These are phyloP conservation scores for Triops cancriformis DNA, from an alignment of 1,140 invertebrate genomes.

Conservation along the genomic window DNA sequence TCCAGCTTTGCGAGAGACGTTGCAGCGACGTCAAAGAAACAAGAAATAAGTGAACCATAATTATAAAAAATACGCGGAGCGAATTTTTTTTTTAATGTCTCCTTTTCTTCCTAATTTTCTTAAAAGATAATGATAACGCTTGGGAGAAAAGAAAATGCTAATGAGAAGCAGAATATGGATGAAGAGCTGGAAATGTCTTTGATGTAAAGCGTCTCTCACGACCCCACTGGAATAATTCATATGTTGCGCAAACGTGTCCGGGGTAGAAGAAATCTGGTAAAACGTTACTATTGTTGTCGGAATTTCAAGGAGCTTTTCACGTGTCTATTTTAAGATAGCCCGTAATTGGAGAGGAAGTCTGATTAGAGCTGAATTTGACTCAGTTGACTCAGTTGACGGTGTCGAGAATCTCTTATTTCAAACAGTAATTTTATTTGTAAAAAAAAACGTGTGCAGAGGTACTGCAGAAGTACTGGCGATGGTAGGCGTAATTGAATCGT, in stretches of 20 bases:
- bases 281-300: too few species aligned
- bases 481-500: too few species aligned
- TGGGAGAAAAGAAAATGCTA: background rate
- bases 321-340: too few species aligned
- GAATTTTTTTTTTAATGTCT: background rate
- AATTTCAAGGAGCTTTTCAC: too few species aligned
- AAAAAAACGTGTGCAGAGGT: too few species aligned
- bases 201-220: background rate
- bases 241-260: background rate
- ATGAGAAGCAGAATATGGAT: background rate
- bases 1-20: background rate
- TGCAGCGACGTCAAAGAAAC: background rate
- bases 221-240: background rate
- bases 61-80: background rate
- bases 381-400: too few species aligned
- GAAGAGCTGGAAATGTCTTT: background rate
- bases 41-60: background rate
- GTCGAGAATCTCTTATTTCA: too few species aligned
- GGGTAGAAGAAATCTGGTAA: background rate
- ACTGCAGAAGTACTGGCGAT: too few species aligned
- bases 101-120: background rate
- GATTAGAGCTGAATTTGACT: too few species aligned
- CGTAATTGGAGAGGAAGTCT: background rate
- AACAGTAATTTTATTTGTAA: too few species aligned
- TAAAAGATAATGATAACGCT: background rate